phyloP scores from a whole-genome alignment of 2,113 vertebrate species.

The Alosa alosa region DNA sequence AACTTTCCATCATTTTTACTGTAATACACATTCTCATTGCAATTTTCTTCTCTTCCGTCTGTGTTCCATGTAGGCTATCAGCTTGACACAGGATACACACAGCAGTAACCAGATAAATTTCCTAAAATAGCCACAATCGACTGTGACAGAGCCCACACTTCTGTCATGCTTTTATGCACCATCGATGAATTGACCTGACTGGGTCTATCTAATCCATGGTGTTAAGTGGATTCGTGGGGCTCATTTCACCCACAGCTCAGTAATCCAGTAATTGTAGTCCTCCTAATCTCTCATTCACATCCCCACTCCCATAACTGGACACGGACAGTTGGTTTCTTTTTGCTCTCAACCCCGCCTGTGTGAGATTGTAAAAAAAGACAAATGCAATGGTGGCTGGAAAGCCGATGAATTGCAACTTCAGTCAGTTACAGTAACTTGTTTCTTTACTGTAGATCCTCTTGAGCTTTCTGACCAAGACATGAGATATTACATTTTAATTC shows the following conservation, averaged over 20 bases:
- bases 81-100: neutral
- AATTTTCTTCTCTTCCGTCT: neutral
- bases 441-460: neutral
- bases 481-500: no score
- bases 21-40: neutral
- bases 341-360: neutral
- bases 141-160: neutral
- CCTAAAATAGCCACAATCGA: neutral
- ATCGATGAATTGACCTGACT: neutral
- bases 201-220: neutral
- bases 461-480: neutral
- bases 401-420: neutral
- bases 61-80: neutral
- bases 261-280: conserved; percentile 1
- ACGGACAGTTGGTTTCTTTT: neutral
- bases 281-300: neutral
- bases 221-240: neutral
- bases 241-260: neutral
- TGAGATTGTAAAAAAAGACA: neutral
- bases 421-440: neutral
- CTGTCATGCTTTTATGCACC: neutral
- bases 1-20: neutral
- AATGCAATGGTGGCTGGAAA: neutral
- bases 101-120: neutral
- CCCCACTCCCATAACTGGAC: neutral